phyloP scores from a whole-genome alignment of 1,140 invertebrate species.

The Phymorhynchus buccinoides region DNA sequence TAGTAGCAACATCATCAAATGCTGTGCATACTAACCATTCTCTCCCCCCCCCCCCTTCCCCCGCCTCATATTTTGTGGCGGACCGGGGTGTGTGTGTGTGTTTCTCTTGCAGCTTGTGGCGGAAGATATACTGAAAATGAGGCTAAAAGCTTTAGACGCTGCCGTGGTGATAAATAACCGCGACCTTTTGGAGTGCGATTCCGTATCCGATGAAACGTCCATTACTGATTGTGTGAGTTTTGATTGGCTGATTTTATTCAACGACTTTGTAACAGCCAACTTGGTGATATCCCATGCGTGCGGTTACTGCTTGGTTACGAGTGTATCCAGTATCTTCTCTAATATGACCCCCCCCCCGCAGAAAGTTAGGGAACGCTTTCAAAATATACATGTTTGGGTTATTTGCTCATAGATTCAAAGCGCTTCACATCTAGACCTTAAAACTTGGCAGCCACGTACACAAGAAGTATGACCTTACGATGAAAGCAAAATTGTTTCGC shows the following conservation, averaged over 20 bases:
- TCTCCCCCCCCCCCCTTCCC: not conserved
- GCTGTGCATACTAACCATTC: not conserved
- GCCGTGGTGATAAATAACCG: constrained; percentile 25
- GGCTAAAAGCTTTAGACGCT: constrained; percentile 30
- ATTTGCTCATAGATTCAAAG: too few relatives aligned
- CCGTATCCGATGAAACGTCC: not conserved
- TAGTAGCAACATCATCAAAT: not conserved
- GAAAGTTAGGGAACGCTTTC: too few relatives aligned
- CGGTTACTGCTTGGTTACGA: not conserved
- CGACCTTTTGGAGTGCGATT: constrained; percentile 7
- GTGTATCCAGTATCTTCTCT: not conserved
- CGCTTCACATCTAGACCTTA: too few relatives aligned
- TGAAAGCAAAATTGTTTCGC: too few relatives aligned
- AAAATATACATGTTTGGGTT: too few relatives aligned
- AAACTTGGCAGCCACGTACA: too few relatives aligned
- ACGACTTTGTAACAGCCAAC: not conserved
- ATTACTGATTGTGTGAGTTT: not conserved
- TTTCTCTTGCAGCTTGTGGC: constrained; percentile 28
- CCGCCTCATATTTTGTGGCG: too few relatives aligned
- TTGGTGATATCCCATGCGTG: not conserved
- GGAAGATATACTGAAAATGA: constrained; percentile 29
- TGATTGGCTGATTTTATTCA: too few relatives aligned
- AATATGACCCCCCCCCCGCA: too few relatives aligned
- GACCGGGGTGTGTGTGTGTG: too few relatives aligned
- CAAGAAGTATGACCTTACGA: too few relatives aligned